Base-by-base conservation (phyloP, 2,888 invertebrate species). In the Taphrorychus bicolor region DNA sequence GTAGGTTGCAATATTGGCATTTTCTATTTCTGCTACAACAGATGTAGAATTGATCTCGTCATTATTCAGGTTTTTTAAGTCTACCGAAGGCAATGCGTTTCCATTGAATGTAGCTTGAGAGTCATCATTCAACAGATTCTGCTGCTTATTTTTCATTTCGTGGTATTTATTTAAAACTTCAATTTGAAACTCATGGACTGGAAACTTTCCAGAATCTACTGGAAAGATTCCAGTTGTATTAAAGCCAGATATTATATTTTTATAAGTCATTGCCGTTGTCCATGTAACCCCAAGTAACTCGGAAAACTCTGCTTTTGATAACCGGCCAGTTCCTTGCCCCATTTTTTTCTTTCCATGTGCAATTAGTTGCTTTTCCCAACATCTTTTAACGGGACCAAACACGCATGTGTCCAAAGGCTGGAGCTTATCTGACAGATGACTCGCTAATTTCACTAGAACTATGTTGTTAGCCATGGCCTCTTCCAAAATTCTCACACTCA, bases 401-500 rank as follows among this genome's bases (percentile, higher is more conserved):
- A 68, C 59, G 17, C 23, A 48, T 32, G 48, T 59, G 24, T 59
- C 59, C 11, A 59, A 23, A 24, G 59, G 24, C 21, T 72, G 72
- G 1, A 72, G 14, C 48, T 32, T 72, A 65, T 72, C 70, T 14
- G 69, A 64, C 18, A 72, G 32, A 59, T 72, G 60, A 56, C 63
- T 67, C 11, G 70, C 67, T 24, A 71, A 51, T 60, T 70, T 71
- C n/a, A 70, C 19, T 18, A 71, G 45, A 18, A 22, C n/a, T 14
- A 70, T 67, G 11, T 71, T 73, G 53, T 69, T 53, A 5, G 62
- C 16, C 3, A 70, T 53, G 14, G 72, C 63, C 17, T 45, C 60
- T 66, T 72, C 45, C 19, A 72, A 54, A 24, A 72, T 70, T 19
- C 71, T 17, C 18, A 70, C 32, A 54, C 71, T 70, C 17, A 70